Evolutionary conservation across 2,888 invertebrate genomes (phyloP), one percentile per base, ranked within the genome.

Genomic region (Pardosa pseudoannulata): DNA sequence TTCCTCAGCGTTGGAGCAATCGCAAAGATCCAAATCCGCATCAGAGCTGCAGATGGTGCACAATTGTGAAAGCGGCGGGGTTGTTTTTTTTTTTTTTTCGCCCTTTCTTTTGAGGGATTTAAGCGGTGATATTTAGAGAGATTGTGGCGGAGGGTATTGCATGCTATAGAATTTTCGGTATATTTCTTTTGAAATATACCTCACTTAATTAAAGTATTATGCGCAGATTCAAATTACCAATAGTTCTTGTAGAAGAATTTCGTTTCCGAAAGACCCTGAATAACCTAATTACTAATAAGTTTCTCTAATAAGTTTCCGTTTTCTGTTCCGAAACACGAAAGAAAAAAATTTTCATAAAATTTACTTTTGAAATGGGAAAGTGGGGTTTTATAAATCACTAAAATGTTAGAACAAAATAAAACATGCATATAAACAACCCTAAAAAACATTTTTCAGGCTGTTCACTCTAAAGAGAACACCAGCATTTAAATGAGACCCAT

Each of bases 11-110:
- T 41, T 41, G 28, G 16, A 16, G 41, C 29, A n/a, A 32, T 19
- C 32, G 5, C 41, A 41, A 36, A 41, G 36, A 70, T 70, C 41
- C 23, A 31, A 23, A 67, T 46, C 65, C 67, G 65, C 76, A 76
- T 41, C 67, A 67, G 36, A 56, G 39, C 67, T 76, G 76, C 76
- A 76, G 76, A 76, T 76, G 76, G 50, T 56, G 56, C 56, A 56
- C 56, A 56, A 19, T 56, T 56, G 19, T 56, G 56, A 56, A 56
- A 23, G 56, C 56, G 56, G 56, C 19, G 56, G 56, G 56, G 56
- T 5, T 23, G 6, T 56, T 23, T 56, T 23, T 23, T 23, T 56
- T 23, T 56, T 23, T 23, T 11, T 56, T 56, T 56, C 6, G 56
- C 56, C 23, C 11, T 56, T 23, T 23, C 23, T 56, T 56, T 56